Base-by-base conservation (phyloP, 2,888 invertebrate species). In the Euplexia lucipara region DNA sequence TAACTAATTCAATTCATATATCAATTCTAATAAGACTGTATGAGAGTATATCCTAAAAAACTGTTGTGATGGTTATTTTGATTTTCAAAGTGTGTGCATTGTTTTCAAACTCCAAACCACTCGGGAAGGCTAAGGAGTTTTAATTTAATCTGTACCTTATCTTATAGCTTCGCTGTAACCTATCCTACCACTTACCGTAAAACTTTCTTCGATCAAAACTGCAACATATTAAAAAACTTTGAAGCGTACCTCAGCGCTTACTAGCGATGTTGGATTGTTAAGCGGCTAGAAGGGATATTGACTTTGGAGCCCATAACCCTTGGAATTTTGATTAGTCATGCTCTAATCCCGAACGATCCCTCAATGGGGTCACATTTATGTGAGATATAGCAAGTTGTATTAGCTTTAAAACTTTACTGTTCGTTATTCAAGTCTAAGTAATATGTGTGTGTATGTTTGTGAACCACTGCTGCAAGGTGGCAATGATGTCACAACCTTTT, bases 211-310 rank as follows among this genome's bases (percentile, higher is more conserved):
- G 20, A 70, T 30, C 26, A 30, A 65, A 65, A 61, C 61, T 65
- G 62, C 65, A 61, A 68, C 34, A 49, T 75, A 68, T 70, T 68
- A 58, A 68, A 53, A 75, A 70, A 70, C 32, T 57, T 66, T 26
- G 6, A 20, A 39, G 26, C 47, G 14, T 18, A 52, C 26, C 42
- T 39, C 44, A 34, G 26, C 45, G 57, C 47, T 58, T 35, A 44
- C 52, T 57, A 53, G 56, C 57, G 37, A 35, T 44, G 22, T 59
- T 30, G 22, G n/a, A 35, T 37, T 18, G 52, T 16, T 20, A 32
- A n/a, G 37, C 30, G 52, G 42, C 41, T 48, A 26, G 14, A 37
- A 68, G 39, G 69, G n/a, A 41, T 70, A 49, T 70, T 53, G 47
- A 52, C 57, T 70, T 26, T 5, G 30, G n/a, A 49, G 52, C 74